Base-by-base conservation (phyloP, 2,113 vertebrate species). In the Zosterops hypoxanthus region DNA sequence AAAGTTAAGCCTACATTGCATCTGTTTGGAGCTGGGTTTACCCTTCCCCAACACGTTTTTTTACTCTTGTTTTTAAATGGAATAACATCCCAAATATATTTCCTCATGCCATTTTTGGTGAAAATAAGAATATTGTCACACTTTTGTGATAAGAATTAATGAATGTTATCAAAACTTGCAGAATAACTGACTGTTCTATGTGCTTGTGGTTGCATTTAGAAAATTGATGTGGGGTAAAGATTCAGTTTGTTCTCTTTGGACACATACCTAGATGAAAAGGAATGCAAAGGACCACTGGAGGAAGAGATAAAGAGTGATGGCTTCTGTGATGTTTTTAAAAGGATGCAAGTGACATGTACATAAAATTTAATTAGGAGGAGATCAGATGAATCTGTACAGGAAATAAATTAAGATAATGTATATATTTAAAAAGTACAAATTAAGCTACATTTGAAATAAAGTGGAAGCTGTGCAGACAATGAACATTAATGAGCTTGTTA, bases 361-460 rank as follows among this genome's bases (percentile, higher is more conserved):
- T 59, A 7, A 66, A 81, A 68, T 63, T 56, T 90, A 88, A 86
- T 94, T 90, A 92, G 20, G 50, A 86, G 34, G 50, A 73, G 47
- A 85, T 78, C 50, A 81, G 65, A 73, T 90, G 65, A 78, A 66
- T 90, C 36, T 78, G 31, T 33, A n/a, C 36, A 49, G 60, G 42
- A 92, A 87, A 77, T 61, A 71, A 92, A 49, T 71, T 23, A 50
- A 90, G 85, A 87, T 90, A 86, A 84, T 15, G 24, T 55, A 29
- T 75, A 6, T 61, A 49, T 84, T 95, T 78, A 2, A 79, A 84
- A 94, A 82, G 60, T 61, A 79, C 31, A 75, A 83, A 52, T 80
- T 34, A 89, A 69, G 53, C 34, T 73, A 81, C 34, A 44, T 81
- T 81, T 85, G 88, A 84, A 72, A 60, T 84, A 22, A 70, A 87